Base-by-base conservation (phyloP, 2,888 invertebrate genomes). In the Platerodrilus igneus region DNA sequence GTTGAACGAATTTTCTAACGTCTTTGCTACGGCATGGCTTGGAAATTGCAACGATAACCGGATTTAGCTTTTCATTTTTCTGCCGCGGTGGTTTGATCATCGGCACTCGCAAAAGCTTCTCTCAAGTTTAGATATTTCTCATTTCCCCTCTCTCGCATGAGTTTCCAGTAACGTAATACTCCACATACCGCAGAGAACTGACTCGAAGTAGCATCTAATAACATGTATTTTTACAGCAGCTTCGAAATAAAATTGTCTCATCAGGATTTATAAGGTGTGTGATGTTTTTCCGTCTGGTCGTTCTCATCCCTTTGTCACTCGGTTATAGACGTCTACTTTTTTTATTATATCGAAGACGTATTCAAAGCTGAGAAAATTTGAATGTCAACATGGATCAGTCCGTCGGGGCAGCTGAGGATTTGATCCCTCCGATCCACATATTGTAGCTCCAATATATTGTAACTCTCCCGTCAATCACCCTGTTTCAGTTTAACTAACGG, bases 21-120 rank as follows among this genome's bases (percentile, higher is more conserved):
- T 41, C 30, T 41, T 42, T 38, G 28, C 42, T 52, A 47, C 47
- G 44, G 47, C 47, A 48, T 47, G 43, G 52, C 55, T 62, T 62
- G 64, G 66, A 70, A 70, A 70, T 70, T 67, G 69, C 68, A 65
- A 66, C 63, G 68, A 69, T 70, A 70, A 70, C 69, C 68, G 69
- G 69, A 70, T 71, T 71, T 70, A 64, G 69, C 67, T 67, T 69
- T 70, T 69, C 70, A 69, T 70, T 70, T 71, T 71, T 69, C 70
- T 69, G 71, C 70, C 65, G 69, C 64, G 68, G 59, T 69, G 68
- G 64, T 61, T 64, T 65, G 66, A 67, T 66, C 62, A 66, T 64
- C 64, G 63, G 57, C 55, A 50, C 48, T 45, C 43, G 50, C 53
- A 48, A 45, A 44, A 36, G 37, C 50, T 54, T 49, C 45, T 51